Percentiles rank a stretch among this genome's conserved stretches.
These are phyloP conservation scores for Apotomis turbidana DNA, from an alignment of 2,888 invertebrate species.

Conservation along the genomic window DNA sequence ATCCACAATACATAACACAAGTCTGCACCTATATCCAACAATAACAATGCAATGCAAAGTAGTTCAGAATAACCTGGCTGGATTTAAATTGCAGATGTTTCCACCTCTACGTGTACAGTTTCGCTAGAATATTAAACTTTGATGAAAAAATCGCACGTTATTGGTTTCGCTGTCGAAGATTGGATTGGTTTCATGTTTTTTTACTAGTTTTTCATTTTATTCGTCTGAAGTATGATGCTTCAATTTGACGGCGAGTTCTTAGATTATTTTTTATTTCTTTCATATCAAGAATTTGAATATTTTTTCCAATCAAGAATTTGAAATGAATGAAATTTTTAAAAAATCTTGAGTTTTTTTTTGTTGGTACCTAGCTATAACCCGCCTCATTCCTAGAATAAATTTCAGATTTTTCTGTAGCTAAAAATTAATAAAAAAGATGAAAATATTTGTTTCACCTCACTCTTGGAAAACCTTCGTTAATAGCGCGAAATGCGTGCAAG, in stretches of 20 bases:
- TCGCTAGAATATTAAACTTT: conserved; percentile 11
- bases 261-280: no score
- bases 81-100: conserved; percentile 30
- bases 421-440: no score
- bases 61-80: conserved; percentile 13
- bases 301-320: not conserved
- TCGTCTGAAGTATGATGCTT: not conserved
- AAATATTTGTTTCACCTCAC: no score
- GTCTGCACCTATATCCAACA: not conserved
- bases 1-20: conserved; percentile 13
- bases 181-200: conserved; percentile 11
- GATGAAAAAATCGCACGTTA: conserved; percentile 17
- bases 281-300: no score
- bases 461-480: no score
- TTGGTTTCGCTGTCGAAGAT: conserved; percentile 19
- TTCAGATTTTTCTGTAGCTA: no score
- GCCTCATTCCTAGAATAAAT: no score
- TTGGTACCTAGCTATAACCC: no score
- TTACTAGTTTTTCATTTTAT: not conserved
- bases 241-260: not conserved
- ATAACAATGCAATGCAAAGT: conserved; percentile 6
- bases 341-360: no score
- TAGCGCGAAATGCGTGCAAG: no score
- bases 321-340: not conserved
- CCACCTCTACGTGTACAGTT: conserved; percentile 1